phyloP scores from a whole-genome alignment of 2,888 invertebrate genomes.

The Aspidapion aeneum region DNA sequence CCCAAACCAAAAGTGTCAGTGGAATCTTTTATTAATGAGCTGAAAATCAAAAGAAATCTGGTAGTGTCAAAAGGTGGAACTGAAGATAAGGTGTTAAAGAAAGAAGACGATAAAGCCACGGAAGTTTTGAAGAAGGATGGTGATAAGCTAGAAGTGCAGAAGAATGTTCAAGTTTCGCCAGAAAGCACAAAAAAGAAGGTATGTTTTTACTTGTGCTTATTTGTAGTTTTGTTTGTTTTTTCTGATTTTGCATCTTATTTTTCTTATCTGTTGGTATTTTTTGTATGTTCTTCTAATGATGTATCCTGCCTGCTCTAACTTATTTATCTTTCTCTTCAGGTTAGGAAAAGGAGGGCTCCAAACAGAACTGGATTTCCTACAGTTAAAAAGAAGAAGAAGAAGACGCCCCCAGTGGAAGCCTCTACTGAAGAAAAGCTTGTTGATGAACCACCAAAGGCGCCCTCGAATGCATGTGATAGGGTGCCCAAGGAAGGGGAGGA shows the following conservation, averaged over 20 bases:
- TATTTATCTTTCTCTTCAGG: slow-evolving; percentile 14
- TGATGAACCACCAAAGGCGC: slow-evolving; percentile 16
- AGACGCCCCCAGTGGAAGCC: slow-evolving; percentile 10
- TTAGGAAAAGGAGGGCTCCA: slow-evolving; percentile 69
- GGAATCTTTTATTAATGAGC: slow-evolving; percentile 43
- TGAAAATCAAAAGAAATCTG: slow-evolving; percentile 44
- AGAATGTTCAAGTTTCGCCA: slow-evolving; percentile 29
- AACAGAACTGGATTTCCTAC: slow-evolving; percentile 77
- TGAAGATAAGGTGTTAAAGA: slow-evolving; percentile 7
- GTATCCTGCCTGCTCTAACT: too few species aligned
- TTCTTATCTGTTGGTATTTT: too few species aligned
- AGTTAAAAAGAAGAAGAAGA: slow-evolving; percentile 76
- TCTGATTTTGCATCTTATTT: too few species aligned
- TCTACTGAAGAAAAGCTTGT: slow-evolving; percentile 7
- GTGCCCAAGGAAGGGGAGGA: slow-evolving; percentile 69
- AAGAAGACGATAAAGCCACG: neutral
- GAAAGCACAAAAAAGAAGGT: slow-evolving; percentile 45
- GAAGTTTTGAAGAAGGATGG: slow-evolving; percentile 14
- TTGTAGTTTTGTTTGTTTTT: too few species aligned
- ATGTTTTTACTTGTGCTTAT: too few species aligned
- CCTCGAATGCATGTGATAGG: slow-evolving; percentile 53
- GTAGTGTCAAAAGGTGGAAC: slow-evolving; percentile 16
- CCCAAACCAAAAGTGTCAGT: slow-evolving; percentile 38
- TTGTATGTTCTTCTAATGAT: too few species aligned
- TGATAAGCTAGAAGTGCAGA: slow-evolving; percentile 31